phyloP scores from a whole-genome alignment of 1,140 invertebrate species.

The Vollenhovia emeryi region DNA sequence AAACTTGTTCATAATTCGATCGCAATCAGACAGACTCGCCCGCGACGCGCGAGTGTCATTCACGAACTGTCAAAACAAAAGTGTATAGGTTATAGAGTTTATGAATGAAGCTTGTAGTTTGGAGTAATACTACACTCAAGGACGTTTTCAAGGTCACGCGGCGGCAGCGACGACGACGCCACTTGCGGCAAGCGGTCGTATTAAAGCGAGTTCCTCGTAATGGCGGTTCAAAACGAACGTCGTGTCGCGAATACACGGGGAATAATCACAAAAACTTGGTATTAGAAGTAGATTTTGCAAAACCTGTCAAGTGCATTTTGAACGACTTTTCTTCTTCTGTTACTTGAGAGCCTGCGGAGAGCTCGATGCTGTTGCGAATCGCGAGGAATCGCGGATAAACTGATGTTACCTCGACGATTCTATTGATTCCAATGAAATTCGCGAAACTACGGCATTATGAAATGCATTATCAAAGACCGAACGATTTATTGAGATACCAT shows the following conservation, averaged over 20 bases:
- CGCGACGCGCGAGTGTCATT: constrained; percentile 13
- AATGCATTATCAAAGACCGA: not conserved
- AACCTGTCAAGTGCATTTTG: not conserved
- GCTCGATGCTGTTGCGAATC: not conserved
- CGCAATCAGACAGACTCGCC: not conserved
- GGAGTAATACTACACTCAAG: constrained; percentile 1
- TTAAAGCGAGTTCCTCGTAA: not conserved
- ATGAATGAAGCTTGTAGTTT: not conserved
- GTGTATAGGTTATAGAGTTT: not conserved
- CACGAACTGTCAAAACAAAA: constrained; percentile 61
- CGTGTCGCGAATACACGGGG: not conserved
- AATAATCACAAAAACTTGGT: not conserved
- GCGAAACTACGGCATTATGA: not conserved
- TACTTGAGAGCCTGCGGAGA: not conserved
- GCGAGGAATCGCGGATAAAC: not conserved
- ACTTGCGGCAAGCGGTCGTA: not conserved
- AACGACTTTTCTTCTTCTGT: not conserved
- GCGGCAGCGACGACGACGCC: not conserved
- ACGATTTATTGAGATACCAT: not conserved
- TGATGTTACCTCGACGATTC: not conserved
- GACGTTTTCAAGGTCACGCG: not conserved
- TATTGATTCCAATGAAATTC: not conserved
- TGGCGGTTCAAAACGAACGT: constrained; percentile 11
- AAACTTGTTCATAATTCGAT: constrained; percentile 40
- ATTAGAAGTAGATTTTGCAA: not conserved